A percentile compares a stretch with the other conserved stretches of the same genome.
Conservation (phyloP, 2,113 vertebrate genomes). For the Sebastes fasciatus region DNA sequence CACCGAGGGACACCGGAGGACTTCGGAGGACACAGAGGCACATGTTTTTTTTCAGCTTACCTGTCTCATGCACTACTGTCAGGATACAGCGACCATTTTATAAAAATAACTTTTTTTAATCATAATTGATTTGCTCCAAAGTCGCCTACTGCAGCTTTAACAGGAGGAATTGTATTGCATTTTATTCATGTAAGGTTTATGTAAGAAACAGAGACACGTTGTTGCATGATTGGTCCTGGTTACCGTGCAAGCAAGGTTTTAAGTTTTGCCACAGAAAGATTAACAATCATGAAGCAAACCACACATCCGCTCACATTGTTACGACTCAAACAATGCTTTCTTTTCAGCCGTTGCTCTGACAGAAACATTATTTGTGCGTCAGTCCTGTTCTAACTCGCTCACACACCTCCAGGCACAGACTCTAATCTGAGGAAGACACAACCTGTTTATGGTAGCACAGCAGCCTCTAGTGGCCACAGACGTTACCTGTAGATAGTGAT, state of each 20-base stretch:
- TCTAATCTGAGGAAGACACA: neutral
- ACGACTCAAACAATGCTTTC: neutral
- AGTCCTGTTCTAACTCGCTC: neutral
- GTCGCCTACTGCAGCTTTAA: neutral
- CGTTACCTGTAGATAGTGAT: neutral
- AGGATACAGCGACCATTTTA: no score
- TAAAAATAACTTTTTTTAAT: no score
- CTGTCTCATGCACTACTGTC: no score
- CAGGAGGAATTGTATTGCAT: neutral
- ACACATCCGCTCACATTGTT: neutral
- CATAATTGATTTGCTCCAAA: no score
- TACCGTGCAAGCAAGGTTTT: neutral
- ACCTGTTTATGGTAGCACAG: slow-evolving; percentile 50
- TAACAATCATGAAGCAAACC: neutral
- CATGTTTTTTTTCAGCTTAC: no score
- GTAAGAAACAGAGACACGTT: neutral
- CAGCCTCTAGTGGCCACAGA: slow-evolving; percentile 72
- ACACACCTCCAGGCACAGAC: neutral
- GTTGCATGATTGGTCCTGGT: neutral
- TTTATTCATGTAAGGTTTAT: neutral
- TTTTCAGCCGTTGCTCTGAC: neutral
- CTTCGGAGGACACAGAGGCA: no score
- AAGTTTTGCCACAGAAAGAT: neutral
- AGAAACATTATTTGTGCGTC: neutral
- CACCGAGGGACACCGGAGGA: no score